phyloP scores from a whole-genome alignment of 2,113 vertebrate genomes.

The Caranx melampygus region DNA sequence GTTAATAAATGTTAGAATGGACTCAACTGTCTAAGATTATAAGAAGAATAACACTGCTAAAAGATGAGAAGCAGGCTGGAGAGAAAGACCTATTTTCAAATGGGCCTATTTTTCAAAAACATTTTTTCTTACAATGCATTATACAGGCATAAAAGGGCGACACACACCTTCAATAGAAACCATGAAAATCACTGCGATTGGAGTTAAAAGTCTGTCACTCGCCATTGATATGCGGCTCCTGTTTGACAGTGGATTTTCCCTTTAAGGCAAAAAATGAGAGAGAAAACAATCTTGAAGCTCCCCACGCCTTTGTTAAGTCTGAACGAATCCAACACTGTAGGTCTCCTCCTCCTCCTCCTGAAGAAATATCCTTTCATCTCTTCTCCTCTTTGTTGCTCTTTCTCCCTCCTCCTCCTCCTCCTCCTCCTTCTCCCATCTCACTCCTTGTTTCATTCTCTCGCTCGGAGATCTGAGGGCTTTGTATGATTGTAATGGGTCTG shows the following conservation, averaged over 20 bases:
- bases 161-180: constrained; percentile 44
- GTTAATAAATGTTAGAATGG: constrained; percentile 50
- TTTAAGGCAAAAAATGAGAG: constrained; percentile 46
- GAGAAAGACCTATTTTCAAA: constrained; percentile 18
- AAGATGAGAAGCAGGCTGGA: constrained; percentile 20
- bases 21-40: constrained; percentile 45
- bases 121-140: constrained; percentile 38
- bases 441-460: constrained; percentile 60
- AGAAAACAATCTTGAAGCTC: constrained; percentile 70
- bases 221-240: constrained; percentile 53
- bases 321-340: constrained; percentile 65
- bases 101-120: constrained; percentile 28
- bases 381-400: constrained; percentile 69
- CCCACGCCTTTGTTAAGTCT: constrained; percentile 70
- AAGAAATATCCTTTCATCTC: constrained; percentile 75
- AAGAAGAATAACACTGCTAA: not conserved
- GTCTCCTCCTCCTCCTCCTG: constrained; percentile 72
- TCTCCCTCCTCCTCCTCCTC: constrained; percentile 52
- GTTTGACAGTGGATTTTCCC: constrained; percentile 65
- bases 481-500: constrained; percentile 64
- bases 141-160: constrained; percentile 43
- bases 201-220: constrained; percentile 61
- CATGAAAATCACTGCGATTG: constrained; percentile 55
- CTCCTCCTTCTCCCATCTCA: constrained; percentile 56
- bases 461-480: constrained; percentile 70